phyloP scores from a whole-genome alignment of 2,113 vertebrate genomes.

The Mesoclemmys tuberculata region DNA sequence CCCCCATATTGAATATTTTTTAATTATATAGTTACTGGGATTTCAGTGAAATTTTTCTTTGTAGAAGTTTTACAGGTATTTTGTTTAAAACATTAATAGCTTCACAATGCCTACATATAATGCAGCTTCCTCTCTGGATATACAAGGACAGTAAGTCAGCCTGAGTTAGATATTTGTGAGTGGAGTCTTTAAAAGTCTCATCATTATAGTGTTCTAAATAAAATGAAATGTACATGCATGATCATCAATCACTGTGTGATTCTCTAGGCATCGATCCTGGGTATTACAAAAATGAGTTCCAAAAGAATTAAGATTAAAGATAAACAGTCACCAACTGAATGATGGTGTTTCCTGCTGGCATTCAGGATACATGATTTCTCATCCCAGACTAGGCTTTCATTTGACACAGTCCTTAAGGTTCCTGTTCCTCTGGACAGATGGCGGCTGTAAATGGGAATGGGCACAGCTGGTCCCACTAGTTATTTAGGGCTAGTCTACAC shows the following conservation, averaged over 20 bases:
- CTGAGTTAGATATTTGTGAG: neutral
- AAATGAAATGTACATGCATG: neutral
- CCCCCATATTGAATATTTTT: neutral
- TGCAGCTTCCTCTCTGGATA: neutral
- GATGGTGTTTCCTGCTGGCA: neutral
- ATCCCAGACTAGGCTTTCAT: neutral
- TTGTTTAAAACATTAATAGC: neutral
- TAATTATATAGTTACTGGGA: neutral
- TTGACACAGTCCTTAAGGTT: neutral
- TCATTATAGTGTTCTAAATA: neutral
- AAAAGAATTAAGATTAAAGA: neutral
- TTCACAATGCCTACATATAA: neutral
- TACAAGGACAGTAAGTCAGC: neutral
- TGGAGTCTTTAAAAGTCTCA: neutral
- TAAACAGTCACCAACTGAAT: neutral
- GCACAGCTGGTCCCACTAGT: neutral
- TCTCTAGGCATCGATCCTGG: accelerated
- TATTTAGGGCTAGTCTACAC: neutral
- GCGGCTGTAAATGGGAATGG: neutral
- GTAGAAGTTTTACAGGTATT: neutral
- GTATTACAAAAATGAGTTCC: neutral
- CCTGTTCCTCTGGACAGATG: neutral
- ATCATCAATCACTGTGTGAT: neutral
- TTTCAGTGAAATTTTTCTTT: conserved; percentile 1
- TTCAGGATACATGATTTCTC: neutral